phyloP scores from a whole-genome alignment of 1,140 invertebrate species.

The Anastatus disparis region DNA sequence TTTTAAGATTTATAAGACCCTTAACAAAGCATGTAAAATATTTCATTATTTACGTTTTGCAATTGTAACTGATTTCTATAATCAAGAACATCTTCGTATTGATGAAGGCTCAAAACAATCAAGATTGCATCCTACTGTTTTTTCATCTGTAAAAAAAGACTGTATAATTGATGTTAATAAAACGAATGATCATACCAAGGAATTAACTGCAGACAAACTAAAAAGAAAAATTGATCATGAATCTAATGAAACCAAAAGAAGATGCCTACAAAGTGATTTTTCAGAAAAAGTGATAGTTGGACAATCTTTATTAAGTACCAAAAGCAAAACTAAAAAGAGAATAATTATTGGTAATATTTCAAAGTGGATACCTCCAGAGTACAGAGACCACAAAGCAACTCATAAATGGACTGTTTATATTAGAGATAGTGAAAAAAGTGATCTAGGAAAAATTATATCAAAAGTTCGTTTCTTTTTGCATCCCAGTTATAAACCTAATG shows the following conservation, averaged over 20 bases:
- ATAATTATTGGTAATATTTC: conserved; percentile 87
- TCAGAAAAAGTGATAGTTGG: conserved; percentile 55
- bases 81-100: conserved; percentile 69
- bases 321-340: conserved; percentile 54
- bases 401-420: conserved; percentile 94
- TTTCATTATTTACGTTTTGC: conserved; percentile 79
- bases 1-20: conserved; percentile 69
- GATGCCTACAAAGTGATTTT: conserved; percentile 30
- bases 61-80: conserved; percentile 76
- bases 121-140: conserved; percentile 78
- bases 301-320: conserved; percentile 49
- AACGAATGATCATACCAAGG: conserved; percentile 1
- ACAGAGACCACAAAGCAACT: conserved; percentile 74
- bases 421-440: conserved; percentile 72
- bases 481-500: conserved; percentile 88
- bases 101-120: conserved; percentile 67
- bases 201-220: no score
- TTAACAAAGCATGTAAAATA: conserved; percentile 71
- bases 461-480: conserved; percentile 87
- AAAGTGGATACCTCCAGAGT: conserved; percentile 79
- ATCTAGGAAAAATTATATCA: conserved; percentile 74
- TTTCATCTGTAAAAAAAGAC: conserved; percentile 48
- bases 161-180: background rate
- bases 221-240: conserved; percentile 17
- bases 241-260: conserved; percentile 16